Conservation (phyloP, 2,113 vertebrate genomes). For the Urocolius indicus region DNA sequence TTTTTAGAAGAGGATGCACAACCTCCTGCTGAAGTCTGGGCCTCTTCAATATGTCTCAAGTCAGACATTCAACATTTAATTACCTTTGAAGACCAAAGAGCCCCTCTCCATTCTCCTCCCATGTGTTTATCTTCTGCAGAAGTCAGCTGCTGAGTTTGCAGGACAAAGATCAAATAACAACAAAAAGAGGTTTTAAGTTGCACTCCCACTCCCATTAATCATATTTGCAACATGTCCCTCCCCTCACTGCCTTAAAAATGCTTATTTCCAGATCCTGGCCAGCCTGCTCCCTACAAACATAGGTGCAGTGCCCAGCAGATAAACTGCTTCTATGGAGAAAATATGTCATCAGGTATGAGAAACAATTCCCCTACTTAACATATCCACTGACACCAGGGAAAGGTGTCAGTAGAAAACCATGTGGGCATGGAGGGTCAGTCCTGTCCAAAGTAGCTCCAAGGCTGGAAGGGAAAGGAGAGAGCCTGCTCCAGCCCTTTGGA, state of each 20-base stretch:
- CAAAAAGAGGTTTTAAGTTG: constrained; percentile 33
- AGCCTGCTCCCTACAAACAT: neutral
- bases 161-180: constrained; percentile 55
- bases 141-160: constrained; percentile 59
- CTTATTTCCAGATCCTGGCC: neutral
- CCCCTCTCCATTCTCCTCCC: constrained; percentile 17
- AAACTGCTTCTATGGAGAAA: neutral
- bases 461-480: neutral
- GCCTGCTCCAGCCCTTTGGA: neutral
- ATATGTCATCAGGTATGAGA: neutral
- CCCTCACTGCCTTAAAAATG: neutral
- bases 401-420: neutral
- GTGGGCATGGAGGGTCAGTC: neutral
- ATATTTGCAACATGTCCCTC: neutral
- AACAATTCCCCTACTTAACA: neutral
- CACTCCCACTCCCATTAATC: constrained; percentile 43
- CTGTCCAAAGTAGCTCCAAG: neutral
- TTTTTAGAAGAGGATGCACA: neutral
- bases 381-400: neutral
- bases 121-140: constrained; percentile 59
- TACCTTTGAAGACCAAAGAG: constrained; percentile 59
- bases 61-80: constrained; percentile 15
- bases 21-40: neutral
- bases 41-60: constrained; percentile 43
- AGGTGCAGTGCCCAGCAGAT: neutral